Evolutionary conservation across 2,113 vertebrate species (phyloP), one percentile per base, ranked within the genome.

Genomic region (Mus pahari): DNA sequence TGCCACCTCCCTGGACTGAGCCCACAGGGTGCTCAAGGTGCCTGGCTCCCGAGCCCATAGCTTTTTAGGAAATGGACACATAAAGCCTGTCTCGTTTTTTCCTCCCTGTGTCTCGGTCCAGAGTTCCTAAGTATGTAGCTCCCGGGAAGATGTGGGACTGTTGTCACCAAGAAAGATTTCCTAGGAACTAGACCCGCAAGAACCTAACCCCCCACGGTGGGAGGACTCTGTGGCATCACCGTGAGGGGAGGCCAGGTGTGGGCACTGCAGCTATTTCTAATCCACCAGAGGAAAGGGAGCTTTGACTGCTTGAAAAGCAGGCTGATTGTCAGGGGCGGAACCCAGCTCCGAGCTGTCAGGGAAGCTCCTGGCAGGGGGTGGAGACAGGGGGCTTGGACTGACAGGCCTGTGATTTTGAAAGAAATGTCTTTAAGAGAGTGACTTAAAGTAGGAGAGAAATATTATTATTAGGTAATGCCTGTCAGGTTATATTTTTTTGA

Each of bases 341-440:
- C 95, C 84, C 55, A 94, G 70, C 96, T 74, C 53, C 0, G 11
- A 96, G 96, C 97, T 98, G 97, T 97, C 97, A 98, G 45, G 68
- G 82, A 92, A 89, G 74, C 28, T 74, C 94, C 89, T 97, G 97
- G 96, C 97, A 97, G 97, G 96, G 94, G 97, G 96, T 42, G 97
- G 95, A 36, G 22, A 36, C 91, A 84, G 96, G 90, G 96, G 94
- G 94, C 96, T 94, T n/a, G 71, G 96, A 90, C 95, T 98, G 97
- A 98, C 97, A 97, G 95, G 95, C 64, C 97, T 97, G 78, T 98
- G 97, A 98, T 98, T 98, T 98, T 94, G 95, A 97, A 96, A 96
- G 95, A 94, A 95, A 94, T 3, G 16, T 95, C 94, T 94, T 90
- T 93, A 96, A 96, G 94, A 97, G 94, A 97, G 89, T 73, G 77